Evolutionary conservation across 2,888 invertebrate species (phyloP).

Genomic region (Trachelus iudaicus): DNA sequence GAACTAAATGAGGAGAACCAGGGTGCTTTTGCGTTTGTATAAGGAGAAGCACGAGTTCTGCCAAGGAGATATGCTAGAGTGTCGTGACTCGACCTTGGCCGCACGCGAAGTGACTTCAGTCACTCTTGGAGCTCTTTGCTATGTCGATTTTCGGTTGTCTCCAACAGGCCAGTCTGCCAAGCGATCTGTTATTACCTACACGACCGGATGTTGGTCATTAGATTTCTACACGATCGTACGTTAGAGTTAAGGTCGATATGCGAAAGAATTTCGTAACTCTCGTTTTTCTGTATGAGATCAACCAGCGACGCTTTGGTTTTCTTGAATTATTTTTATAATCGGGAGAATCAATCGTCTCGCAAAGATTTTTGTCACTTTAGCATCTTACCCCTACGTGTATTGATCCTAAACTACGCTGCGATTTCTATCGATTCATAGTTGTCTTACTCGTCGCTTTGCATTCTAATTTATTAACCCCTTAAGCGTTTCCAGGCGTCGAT

Average conservation of each 20-base stretch:
- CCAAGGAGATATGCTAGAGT: conserved; percentile 25
- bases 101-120: conserved; percentile 56
- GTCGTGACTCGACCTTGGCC: conserved; percentile 57
- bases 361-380: background rate
- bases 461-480: conserved; percentile 55
- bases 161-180: conserved; percentile 10
- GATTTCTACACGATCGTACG: background rate
- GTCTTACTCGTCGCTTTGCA: conserved; percentile 21
- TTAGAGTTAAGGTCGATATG: background rate
- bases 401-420: background rate
- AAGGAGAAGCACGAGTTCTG: conserved; percentile 5
- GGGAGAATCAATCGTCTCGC: background rate
- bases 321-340: background rate
- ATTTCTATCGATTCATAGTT: background rate
- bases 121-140: conserved; percentile 32
- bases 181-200: conserved; percentile 31
- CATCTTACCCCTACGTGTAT: background rate
- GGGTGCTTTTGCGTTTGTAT: background rate
- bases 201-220: background rate
- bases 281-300: background rate
- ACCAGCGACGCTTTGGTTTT: background rate
- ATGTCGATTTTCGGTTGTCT: conserved; percentile 42
- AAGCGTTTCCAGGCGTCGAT: conserved; percentile 42
- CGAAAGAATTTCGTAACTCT: background rate
- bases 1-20: background rate